phyloP scores from a whole-genome alignment of 2,888 invertebrate genomes.

The Phortica magna region DNA sequence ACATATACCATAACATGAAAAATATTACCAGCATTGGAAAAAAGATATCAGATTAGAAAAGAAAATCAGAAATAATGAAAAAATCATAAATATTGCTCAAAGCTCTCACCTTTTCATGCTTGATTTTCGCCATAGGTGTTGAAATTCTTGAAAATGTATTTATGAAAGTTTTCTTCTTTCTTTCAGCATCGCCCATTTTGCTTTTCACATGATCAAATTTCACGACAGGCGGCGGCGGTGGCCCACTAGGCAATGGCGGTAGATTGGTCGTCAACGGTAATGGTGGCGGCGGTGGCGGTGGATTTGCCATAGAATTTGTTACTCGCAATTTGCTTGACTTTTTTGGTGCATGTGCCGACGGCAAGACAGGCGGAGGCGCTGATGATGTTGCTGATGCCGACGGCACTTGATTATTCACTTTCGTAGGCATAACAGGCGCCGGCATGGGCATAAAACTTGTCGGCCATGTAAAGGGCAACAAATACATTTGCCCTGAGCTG shows the following conservation, averaged over 20 bases:
- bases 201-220: neutral
- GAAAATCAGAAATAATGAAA: neutral
- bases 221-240: constrained; percentile 11
- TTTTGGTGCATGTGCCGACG: constrained; percentile 39
- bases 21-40: neutral
- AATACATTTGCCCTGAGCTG: constrained; percentile 59
- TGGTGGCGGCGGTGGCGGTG: constrained; percentile 24
- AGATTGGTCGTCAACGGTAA: neutral
- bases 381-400: constrained; percentile 30
- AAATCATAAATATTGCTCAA: neutral
- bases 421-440: constrained; percentile 33
- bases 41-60: neutral
- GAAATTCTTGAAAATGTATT: no score
- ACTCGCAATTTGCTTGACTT: constrained; percentile 42
- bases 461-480: constrained; percentile 70
- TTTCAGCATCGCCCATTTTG: no score
- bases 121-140: no score
- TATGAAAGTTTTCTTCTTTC: no score
- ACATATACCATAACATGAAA: neutral
- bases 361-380: neutral
- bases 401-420: constrained; percentile 25
- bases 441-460: constrained; percentile 48
- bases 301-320: constrained; percentile 52
- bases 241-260: neutral
- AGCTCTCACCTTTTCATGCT: neutral